Evolutionary conservation across 2,888 invertebrate species (phyloP), one percentile per base, ranked within the genome.

Genomic region (Acrobasis consociella): DNA sequence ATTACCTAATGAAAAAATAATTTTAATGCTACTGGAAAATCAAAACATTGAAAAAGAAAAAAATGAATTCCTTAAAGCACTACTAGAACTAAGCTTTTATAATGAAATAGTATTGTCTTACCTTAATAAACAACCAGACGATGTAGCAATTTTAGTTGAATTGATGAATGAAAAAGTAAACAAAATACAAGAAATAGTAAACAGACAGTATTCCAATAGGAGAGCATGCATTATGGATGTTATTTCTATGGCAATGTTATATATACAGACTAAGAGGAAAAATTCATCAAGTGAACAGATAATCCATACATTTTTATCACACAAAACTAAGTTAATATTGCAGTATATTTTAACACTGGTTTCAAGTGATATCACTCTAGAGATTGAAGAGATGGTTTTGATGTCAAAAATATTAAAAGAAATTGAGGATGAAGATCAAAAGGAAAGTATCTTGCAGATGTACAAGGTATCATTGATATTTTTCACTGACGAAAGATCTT

Each of bases 181-280:
- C 15, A 78, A 75, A 61, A 65, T 89, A 49, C 66, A 78, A 67
- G 72, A 82, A 65, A 70, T 83, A 56, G 67, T 78, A 42, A 76
- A 69, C 10, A 82, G 87, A 62, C 85, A 85, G 67, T 88, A 89
- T 75, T 80, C 83, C 53, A 74, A 86, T 68, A 87, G 84, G 69
- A 69, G 67, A 49, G 79, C 81, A 58, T 83, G 78, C 65, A 68
- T 86, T 0, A 69, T 78, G 63, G 81, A 89, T 71, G 81, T 79
- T 13, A 67, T 83, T 46, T 85, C n/a, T 13, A 8, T 56, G 8
- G 56, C 42, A 13, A 13, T 22, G 16, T 22, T 56, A 22, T 42
- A 42, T 22, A 46, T 22, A 17, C 42, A 42, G 10, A 42, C 56
- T 13, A 17, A 42, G 13, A 46, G 15, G 13, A 16, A 17, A 8